Evolutionary conservation across 2,113 vertebrate species (phyloP), one percentile per base, ranked within the genome.

Genomic region (Phylloscopus trochiloides): DNA sequence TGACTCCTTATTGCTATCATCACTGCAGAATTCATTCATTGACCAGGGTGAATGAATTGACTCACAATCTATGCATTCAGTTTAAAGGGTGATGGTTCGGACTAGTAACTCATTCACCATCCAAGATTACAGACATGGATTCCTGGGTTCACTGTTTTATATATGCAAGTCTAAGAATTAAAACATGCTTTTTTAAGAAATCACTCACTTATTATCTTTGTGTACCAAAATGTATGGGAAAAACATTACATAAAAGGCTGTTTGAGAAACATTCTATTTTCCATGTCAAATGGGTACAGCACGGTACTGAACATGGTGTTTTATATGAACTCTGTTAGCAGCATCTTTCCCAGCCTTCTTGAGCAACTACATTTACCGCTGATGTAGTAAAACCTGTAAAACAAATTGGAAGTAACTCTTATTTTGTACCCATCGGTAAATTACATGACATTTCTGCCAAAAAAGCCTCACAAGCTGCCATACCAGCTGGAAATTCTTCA

Each of bases 401-500:
- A 59, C 71, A 86, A 90, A 90, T 55, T 78, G 38, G 45, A 94
- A 92, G 22, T 52, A 91, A 90, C 63, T 72, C 71, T 92, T 95
- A 42, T 94, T 96, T 86, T 95, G 80, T 78, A 90, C 86, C 74
- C 91, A 57, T 91, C 15, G 70, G 82, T 92, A 94, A 88, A 94
- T 86, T 91, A 94, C 63, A 78, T 29, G 22, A 94, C 42, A 70
- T 89, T 91, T 90, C 84, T 96, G 86, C 90, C 88, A 94, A 95
- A 94, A 91, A 93, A 93, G 28, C 58, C 67, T 93, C 61, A 36
- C 73, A 96, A 94, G 91, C 88, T 97, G 92, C 91, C 91, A 90
- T 45, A 84, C 84, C 92, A 96, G 93, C 95, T 97, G 93, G 92
- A 97, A 95, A 89, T 84, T 54, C 93, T 92, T 94, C 88, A 86